A percentile compares a stretch with the other conserved stretches of the same genome.
Conservation (phyloP, 2,888 invertebrate species). For the Cartodere bifasciata region DNA sequence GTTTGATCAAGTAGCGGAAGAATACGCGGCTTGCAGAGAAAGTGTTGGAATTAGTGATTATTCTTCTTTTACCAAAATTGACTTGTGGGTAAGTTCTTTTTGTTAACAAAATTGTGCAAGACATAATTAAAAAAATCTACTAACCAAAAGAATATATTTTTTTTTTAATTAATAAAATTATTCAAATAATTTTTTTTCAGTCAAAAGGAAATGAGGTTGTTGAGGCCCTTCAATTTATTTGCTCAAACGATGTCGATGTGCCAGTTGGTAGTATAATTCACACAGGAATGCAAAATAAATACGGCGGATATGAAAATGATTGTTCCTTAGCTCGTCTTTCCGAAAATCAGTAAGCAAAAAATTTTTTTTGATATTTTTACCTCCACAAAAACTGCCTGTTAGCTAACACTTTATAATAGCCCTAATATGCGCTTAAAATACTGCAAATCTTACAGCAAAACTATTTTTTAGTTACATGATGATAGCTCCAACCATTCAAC, state of each 20-base stretch:
- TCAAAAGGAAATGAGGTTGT: constrained; percentile 82
- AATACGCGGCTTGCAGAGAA: constrained; percentile 90
- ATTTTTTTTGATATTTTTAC: constrained; percentile 1
- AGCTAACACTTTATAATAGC: background rate
- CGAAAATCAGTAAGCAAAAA: constrained; percentile 63
- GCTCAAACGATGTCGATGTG: constrained; percentile 93
- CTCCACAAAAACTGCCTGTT: background rate
- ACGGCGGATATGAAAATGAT: constrained; percentile 96
- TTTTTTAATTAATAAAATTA: too few relatives aligned
- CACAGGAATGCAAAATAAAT: constrained; percentile 93
- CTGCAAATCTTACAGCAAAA: background rate
- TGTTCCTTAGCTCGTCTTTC: constrained; percentile 84
- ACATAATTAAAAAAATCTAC: constrained; percentile 1
- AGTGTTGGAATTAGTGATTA: constrained; percentile 89
- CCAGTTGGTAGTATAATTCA: constrained; percentile 89
- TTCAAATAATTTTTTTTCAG: constrained; percentile 34
- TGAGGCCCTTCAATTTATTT: constrained; percentile 78
- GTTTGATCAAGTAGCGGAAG: constrained; percentile 78
- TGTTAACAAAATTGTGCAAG: too few relatives aligned
- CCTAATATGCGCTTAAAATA: background rate
- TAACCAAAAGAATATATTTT: too few relatives aligned
- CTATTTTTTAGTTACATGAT: constrained; percentile 73
- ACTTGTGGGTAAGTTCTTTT: constrained; percentile 59
- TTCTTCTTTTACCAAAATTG: constrained; percentile 93
- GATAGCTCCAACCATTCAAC: constrained; percentile 96